Conservation (phyloP, 2,797 vertebrate genomes). For the Notolepis coatsorum region DNA sequence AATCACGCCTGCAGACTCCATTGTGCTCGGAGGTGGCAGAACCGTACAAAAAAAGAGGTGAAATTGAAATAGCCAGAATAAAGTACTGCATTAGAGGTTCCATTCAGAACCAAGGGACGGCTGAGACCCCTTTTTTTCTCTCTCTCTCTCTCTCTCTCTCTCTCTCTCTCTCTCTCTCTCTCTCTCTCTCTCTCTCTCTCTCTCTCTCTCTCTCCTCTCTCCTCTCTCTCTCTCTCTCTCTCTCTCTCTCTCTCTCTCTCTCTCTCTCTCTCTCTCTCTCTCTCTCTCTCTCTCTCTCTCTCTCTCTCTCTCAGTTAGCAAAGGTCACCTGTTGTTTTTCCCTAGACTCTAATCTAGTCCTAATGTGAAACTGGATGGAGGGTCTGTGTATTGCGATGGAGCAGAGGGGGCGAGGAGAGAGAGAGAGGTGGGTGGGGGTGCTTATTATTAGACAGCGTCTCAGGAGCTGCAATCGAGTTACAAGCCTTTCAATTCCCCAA, state of each 20-base stretch:
- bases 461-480: slow-evolving; percentile 79
- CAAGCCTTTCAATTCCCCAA: slow-evolving; percentile 79
- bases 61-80: slow-evolving; percentile 64
- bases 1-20: slow-evolving; percentile 33
- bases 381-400: slow-evolving; percentile 64
- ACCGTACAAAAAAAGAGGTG: slow-evolving; percentile 48
- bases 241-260: no score
- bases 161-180: no score
- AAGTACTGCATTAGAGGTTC: slow-evolving; percentile 70
- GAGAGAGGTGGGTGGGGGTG: slow-evolving; percentile 52
- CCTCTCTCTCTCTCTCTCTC: no score
- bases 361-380: slow-evolving; percentile 73
- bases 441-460: slow-evolving; percentile 75
- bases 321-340: slow-evolving; percentile 73
- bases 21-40: slow-evolving; percentile 41
- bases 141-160: no score
- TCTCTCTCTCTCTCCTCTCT: no score
- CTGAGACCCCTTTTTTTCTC: slow-evolving; percentile 38
- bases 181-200: no score
- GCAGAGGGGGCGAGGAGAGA: slow-evolving; percentile 70
- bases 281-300: no score
- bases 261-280: no score
- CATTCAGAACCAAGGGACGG: slow-evolving; percentile 52
- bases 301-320: no score
- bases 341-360: slow-evolving; percentile 74